Evolutionary conservation across 2,888 invertebrate species (phyloP), one percentile per base, ranked within the genome.

Genomic region (Coelopa pilipes): DNA sequence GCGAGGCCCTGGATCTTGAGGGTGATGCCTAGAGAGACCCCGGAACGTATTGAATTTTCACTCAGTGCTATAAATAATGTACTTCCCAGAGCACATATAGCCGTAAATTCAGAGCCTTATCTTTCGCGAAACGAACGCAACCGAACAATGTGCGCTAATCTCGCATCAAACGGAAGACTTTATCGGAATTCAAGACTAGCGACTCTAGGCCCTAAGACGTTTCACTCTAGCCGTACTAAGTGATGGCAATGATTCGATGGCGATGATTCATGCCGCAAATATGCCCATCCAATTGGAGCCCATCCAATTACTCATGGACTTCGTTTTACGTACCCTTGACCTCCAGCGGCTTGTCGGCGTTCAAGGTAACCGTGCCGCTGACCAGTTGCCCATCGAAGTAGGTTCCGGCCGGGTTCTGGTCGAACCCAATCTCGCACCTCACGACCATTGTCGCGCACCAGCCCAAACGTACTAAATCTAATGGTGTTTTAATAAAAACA

Each of bases 321-420:
- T n/a, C n/a, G n/a, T n/a, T n/a, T n/a, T n/a, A 77, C 53, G 9
- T 82, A 86, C 86, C 86, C 81, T 85, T 83, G 3, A 86, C 82
- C 17, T 84, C 83, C 80, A 84, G 85, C 45, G 76, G 73, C 75
- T 83, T 84, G 76, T 83, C 81, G 57, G 82, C 81, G 47, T 80
- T 82, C 1, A 86, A 74, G 62, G 78, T 80, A n/a, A 83, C 80
- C 45, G 80, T 80, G 0, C 85, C 84, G 59, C 80, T 82, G 11
- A 88, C 80, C 66, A 83, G 75, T 78, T 88, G 86, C 0, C 88
- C 88, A 71, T 86, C 83, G 73, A 83, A 87, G 81, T 84, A 88
- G 9, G 83, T 84, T 53, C 83, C 84, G 46, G 81, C 75, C 17
- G 78, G 78, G 78, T 86, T 87, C 63, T 86, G 80, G 76, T 87